Evolutionary conservation across 1,140 invertebrate species (phyloP).

Genomic region (Asobara japonica): DNA sequence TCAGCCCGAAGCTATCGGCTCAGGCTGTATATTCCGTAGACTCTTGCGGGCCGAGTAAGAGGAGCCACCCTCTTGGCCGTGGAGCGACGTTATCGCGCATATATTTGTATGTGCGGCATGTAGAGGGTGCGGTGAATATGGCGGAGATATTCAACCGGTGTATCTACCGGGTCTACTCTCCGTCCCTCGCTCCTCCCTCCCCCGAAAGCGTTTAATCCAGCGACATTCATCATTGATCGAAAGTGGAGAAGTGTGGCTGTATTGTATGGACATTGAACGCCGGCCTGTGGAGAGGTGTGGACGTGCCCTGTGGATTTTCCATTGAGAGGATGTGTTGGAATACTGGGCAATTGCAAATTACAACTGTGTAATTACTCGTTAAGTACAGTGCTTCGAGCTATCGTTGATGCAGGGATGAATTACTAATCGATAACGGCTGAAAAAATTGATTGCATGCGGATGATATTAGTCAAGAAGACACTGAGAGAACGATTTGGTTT

Average conservation of each 20-base stretch:
- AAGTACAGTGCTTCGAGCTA: conserved; percentile 12
- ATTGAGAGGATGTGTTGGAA: not conserved
- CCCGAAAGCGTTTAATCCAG: not conserved
- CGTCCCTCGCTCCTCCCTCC: too few relatives aligned
- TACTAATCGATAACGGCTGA: not conserved
- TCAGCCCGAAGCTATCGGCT: conserved; percentile 65
- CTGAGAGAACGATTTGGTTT: too few relatives aligned
- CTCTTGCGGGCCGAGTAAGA: conserved; percentile 23
- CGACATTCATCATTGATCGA: conserved; percentile 2
- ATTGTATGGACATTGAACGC: not conserved
- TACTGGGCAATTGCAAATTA: conserved; percentile 14
- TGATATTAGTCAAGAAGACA: too few relatives aligned
- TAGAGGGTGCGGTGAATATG: not conserved
- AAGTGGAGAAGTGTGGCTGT: not conserved
- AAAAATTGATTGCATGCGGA: too few relatives aligned
- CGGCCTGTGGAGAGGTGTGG: not conserved
- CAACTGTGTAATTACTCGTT: conserved; percentile 33
- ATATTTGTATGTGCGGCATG: not conserved
- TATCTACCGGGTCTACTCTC: not conserved
- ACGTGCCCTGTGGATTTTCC: not conserved
- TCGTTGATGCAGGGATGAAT: conserved; percentile 9
- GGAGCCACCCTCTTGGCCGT: conserved; percentile 12
- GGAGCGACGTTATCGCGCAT: conserved; percentile 26
- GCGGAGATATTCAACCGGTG: not conserved
- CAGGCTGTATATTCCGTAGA: conserved; percentile 50